phyloP scores from a whole-genome alignment of 2,113 vertebrate genomes.

The Osmerus eperlanus region DNA sequence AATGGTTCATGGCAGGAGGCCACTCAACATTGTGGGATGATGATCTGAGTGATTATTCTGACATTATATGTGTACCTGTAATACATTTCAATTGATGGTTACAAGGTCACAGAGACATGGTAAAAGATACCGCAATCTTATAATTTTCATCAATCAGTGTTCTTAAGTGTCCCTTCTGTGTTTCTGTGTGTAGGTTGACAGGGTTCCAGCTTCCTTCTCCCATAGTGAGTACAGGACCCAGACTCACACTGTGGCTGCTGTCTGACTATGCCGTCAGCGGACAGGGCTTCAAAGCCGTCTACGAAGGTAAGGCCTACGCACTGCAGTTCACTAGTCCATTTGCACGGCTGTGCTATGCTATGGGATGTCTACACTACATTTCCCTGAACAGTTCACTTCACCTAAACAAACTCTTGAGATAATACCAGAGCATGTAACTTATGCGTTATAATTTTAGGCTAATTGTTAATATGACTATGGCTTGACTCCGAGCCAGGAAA shows the following conservation, averaged over 20 bases:
- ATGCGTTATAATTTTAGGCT: conserved; percentile 7
- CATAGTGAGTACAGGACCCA: conserved; percentile 85
- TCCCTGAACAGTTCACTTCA: no score
- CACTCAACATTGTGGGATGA: no score
- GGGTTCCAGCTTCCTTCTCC: conserved; percentile 96
- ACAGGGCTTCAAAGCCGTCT: conserved; percentile 92
- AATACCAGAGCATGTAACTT: conserved; percentile 3
- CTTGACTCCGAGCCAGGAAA: conserved; percentile 37
- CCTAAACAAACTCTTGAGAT: no score
- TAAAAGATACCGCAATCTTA: not conserved
- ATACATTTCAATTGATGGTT: no score
- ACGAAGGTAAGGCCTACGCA: conserved; percentile 83
- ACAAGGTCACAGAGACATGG: no score
- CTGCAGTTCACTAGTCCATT: no score
- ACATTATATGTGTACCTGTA: no score
- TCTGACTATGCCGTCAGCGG: conserved; percentile 97
- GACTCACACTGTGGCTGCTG: conserved; percentile 88
- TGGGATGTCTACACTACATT: no score
- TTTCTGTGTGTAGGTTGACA: conserved; percentile 82
- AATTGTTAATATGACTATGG: conserved; percentile 28
- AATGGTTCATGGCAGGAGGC: no score
- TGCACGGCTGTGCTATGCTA: no score
- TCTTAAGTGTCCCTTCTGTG: conserved; percentile 46
- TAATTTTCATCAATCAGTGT: not conserved
- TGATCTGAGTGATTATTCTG: no score